phyloP scores from a whole-genome alignment of 2,888 invertebrate genomes.

The Microctonus brassicae region DNA sequence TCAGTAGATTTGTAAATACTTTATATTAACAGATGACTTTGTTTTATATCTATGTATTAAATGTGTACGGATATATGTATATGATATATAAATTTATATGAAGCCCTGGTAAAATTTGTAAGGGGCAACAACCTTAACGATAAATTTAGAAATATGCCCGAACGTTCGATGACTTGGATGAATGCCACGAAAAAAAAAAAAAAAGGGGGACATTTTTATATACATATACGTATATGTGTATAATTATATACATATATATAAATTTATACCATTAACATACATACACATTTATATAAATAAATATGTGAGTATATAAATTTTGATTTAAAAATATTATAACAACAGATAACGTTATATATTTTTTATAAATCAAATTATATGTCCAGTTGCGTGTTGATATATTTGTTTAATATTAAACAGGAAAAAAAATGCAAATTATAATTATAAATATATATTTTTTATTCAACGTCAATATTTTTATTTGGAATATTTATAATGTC shows the following conservation, averaged over 20 bases:
- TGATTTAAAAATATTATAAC: no score
- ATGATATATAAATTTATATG: not conserved
- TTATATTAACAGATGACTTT: not conserved
- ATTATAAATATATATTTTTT: not conserved
- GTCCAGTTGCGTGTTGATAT: no score
- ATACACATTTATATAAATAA: no score
- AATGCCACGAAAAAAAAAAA: slow-evolving; percentile 20
- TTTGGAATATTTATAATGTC: not conserved
- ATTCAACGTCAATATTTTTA: not conserved
- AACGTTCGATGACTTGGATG: slow-evolving; percentile 35
- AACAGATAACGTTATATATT: no score
- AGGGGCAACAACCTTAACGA: slow-evolving; percentile 34
- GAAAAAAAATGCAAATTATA: not conserved
- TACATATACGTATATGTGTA: slow-evolving; percentile 7
- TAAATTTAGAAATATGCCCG: slow-evolving; percentile 34
- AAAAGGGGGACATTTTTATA: not conserved
- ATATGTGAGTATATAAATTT: no score
- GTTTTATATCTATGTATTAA: not conserved
- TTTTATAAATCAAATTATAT: no score
- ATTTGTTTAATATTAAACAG: no score
- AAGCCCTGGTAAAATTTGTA: not conserved
- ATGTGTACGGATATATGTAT: not conserved
- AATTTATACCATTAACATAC: no score
- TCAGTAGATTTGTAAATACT: not conserved
- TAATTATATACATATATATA: no score